Evolutionary conservation across 2,888 invertebrate genomes (phyloP).

Genomic region (Ophraella communa): DNA sequence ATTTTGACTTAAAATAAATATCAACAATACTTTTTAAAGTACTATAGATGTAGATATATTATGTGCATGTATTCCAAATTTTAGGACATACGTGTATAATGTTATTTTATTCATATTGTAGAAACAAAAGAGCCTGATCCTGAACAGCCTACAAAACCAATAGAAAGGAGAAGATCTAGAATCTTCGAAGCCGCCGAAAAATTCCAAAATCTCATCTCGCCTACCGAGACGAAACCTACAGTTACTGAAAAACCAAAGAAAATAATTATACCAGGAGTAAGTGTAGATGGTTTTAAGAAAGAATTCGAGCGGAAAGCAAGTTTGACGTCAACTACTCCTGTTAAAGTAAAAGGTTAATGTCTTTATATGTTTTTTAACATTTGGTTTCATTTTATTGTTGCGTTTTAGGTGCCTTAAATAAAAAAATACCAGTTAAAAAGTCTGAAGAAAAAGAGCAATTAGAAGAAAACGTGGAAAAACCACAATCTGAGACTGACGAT

Average conservation of each 20-base stretch:
- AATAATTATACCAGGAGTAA: constrained; percentile 78
- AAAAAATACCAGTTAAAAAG: constrained; percentile 48
- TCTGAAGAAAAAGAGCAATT: constrained; percentile 38
- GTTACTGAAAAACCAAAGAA: constrained; percentile 73
- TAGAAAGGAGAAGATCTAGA: constrained; percentile 70
- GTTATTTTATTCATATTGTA: background rate
- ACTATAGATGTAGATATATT: no score
- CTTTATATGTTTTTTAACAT: background rate
- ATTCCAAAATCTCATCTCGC: constrained; percentile 66
- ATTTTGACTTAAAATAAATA: no score
- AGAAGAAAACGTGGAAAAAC: constrained; percentile 48
- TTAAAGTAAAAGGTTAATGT: constrained; percentile 46
- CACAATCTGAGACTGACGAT: constrained; percentile 45
- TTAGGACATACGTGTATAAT: no score
- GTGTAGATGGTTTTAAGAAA: constrained; percentile 85
- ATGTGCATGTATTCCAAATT: no score
- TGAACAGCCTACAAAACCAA: constrained; percentile 57
- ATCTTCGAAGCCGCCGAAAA: constrained; percentile 76
- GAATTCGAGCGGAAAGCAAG: constrained; percentile 84
- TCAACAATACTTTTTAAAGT: no score
- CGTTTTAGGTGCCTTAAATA: constrained; percentile 34
- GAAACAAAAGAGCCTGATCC: constrained; percentile 43
- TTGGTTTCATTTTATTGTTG: background rate
- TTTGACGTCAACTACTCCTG: constrained; percentile 59
- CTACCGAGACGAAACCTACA: constrained; percentile 52